A percentile compares a stretch with the other conserved stretches of the same genome.
These are phyloP conservation scores for Tenthredo notha DNA, from an alignment of 2,888 invertebrate species.

Conservation along the genomic window DNA sequence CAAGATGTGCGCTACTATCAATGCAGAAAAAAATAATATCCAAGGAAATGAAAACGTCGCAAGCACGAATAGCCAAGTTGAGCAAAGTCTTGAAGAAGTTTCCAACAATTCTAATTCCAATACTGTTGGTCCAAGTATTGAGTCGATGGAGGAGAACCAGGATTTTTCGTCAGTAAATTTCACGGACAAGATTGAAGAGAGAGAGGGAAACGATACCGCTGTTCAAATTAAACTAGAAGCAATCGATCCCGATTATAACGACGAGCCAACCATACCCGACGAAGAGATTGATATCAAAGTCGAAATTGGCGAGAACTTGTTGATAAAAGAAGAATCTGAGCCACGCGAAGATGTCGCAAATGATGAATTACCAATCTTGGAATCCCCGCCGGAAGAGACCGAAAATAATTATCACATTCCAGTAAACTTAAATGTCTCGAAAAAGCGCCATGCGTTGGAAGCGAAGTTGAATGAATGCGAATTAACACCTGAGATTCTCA, in stretches of 20 bases:
- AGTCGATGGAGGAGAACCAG: neutral
- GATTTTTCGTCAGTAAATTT: neutral
- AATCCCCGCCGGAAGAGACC: neutral
- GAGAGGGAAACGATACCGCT: neutral
- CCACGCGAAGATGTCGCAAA: neutral
- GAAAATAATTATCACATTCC: neutral
- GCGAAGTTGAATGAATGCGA: neutral
- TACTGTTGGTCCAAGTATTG: neutral
- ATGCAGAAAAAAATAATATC: slow-evolving; percentile 25
- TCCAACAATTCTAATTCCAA: neutral
- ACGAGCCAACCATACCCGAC: neutral
- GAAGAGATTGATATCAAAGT: neutral
- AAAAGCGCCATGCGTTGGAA: neutral
- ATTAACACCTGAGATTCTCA: slow-evolving; percentile 33
- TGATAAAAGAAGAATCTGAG: neutral
- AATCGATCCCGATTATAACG: neutral
- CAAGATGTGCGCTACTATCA: neutral
- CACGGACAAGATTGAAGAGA: neutral
- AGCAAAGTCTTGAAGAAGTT: neutral
- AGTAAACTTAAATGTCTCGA: neutral
- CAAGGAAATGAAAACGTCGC: neutral
- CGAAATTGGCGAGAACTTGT: neutral
- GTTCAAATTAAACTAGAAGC: neutral
- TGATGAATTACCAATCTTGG: neutral
- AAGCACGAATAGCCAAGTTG: neutral